Percentiles rank a stretch among this genome's conserved stretches.
These are phyloP conservation scores for Oscheius sp. DNA, from an alignment of 2,888 invertebrate genomes.

Conservation along the genomic window DNA sequence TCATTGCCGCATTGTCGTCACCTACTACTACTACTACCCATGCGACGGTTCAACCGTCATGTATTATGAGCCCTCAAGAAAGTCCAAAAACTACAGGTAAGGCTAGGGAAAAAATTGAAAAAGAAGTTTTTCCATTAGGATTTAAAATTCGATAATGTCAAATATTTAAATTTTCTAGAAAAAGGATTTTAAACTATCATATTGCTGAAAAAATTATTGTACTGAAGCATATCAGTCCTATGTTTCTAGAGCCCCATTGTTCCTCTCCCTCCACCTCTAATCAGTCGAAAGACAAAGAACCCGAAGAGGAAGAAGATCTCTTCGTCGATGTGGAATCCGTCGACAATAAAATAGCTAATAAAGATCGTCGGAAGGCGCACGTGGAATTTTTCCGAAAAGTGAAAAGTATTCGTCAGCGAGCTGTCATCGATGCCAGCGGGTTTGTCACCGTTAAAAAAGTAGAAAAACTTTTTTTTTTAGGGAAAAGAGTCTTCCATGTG, in stretches of 20 bases:
- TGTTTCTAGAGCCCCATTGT: background rate
- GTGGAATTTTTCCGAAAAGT: constrained; percentile 57
- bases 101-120: too few relatives aligned
- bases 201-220: too few relatives aligned
- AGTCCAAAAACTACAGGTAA: constrained; percentile 12
- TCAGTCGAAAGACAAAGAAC: constrained; percentile 32
- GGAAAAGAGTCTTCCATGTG: constrained; percentile 45
- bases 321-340: constrained; percentile 54
- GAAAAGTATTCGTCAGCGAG: constrained; percentile 51
- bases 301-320: constrained; percentile 50
- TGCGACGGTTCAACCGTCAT: background rate
- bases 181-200: too few relatives aligned
- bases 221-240: too few relatives aligned
- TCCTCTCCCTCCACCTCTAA: constrained; percentile 10
- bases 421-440: constrained; percentile 22
- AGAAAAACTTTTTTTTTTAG: constrained; percentile 26
- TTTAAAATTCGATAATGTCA: too few relatives aligned
- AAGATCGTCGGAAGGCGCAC: constrained; percentile 51
- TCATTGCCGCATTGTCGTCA: background rate
- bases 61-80: background rate
- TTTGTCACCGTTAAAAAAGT: background rate
- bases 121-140: too few relatives aligned
- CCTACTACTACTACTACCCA: background rate
- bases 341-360: constrained; percentile 39
- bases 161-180: too few relatives aligned